Evolutionary conservation across 1,140 invertebrate species (phyloP), one percentile per base, ranked within the genome.

Genomic region (Leptinotarsa defecta): DNA sequence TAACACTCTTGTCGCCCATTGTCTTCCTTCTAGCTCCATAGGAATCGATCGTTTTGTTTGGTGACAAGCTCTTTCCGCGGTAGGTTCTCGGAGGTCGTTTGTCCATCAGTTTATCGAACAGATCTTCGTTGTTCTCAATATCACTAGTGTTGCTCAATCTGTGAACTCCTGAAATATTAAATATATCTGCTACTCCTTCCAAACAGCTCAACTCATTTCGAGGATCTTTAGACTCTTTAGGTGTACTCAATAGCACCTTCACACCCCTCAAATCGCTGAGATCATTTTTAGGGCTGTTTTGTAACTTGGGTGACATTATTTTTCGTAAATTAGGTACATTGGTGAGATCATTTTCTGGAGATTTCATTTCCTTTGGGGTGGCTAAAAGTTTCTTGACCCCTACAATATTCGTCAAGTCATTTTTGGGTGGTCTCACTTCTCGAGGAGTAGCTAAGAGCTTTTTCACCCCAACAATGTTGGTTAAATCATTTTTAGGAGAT

Each of bases 121-220:
- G 77, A 74, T 84, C 83, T 68, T 78, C 79, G 11, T 81, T 81
- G 43, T 81, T 82, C 72, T 78, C 78, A 22, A 76, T 74, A 57
- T 77, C 78, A 61, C 75, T 77, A n/a, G 48, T 65, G 13, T 73
- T 43, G 52, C 78, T 78, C 1, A 88, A 84, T 1, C 86, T 85
- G 48, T 80, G 73, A 3, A 88, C 68, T 61, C 82, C 76, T n/a
- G 75, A 70, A 27, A 81, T 65, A 68, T 83, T 83, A 48, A 88
- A 86, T 48, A 87, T 68, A 20, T 78, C 74, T 76, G 86, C 87
- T 0, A 87, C 81, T 20, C 86, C 87, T 11, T 77, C 76, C 0
- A 88, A 81, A 64, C 87, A 82, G n/a, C 79, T 84, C 43, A 88
- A 72, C 77, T 88, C 86, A 74, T 88, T 87, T 34, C 74, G 27